phyloP scores from a whole-genome alignment of 2,888 invertebrate species.

The Agonopterix alstromeriana region DNA sequence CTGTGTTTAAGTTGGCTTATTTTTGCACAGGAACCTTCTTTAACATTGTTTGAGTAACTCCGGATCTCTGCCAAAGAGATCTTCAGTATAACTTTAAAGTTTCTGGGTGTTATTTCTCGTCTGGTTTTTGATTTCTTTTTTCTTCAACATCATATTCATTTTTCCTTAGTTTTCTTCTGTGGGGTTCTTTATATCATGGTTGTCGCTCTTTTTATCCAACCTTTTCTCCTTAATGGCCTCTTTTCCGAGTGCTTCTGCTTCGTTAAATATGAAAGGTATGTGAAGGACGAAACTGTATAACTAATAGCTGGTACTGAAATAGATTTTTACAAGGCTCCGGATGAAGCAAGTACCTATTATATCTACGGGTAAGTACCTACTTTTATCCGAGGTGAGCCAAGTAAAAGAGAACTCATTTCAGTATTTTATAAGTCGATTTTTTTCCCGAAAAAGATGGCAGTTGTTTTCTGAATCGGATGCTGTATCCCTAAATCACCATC shows the following conservation, averaged over 20 bases:
- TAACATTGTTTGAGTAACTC: not conserved
- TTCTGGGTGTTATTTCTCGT: not conserved
- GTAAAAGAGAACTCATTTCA: too few relatives aligned
- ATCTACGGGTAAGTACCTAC: too few relatives aligned
- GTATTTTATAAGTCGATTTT: not conserved
- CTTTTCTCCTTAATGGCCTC: constrained; percentile 4
- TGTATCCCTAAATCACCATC: constrained; percentile 1
- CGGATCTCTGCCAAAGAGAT: too few relatives aligned
- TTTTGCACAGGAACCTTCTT: constrained; percentile 1
- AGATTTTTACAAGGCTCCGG: too few relatives aligned
- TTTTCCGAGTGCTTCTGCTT: constrained; percentile 1
- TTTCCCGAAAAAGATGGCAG: not conserved
- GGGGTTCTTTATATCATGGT: too few relatives aligned
- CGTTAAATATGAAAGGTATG: constrained; percentile 5
- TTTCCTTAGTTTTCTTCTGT: too few relatives aligned
- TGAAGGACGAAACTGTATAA: not conserved
- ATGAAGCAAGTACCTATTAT: too few relatives aligned
- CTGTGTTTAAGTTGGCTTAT: constrained; percentile 14
- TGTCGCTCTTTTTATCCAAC: constrained; percentile 1
- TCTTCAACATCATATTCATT: too few relatives aligned
- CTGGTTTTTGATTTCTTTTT: not conserved
- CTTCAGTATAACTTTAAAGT: not conserved
- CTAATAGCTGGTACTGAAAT: too few relatives aligned
- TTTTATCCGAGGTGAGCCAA: too few relatives aligned
- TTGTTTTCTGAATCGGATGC: not conserved